These are phyloP conservation scores for Gymnodraco acuticeps DNA, from an alignment of 2,797 vertebrate species.

Conservation along the genomic window DNA sequence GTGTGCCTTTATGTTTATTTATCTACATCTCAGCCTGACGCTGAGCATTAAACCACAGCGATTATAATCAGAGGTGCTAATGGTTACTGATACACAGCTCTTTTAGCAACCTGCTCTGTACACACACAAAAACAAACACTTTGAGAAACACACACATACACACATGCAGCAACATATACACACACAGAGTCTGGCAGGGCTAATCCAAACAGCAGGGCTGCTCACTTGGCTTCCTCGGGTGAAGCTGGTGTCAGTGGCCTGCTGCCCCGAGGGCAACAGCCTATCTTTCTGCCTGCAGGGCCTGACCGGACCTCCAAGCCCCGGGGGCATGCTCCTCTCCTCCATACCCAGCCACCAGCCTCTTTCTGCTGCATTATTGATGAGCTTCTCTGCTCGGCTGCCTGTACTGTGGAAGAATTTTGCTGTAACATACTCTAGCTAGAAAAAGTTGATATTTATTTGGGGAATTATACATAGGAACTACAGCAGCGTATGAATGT, in stretches of 20 bases:
- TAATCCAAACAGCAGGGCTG: slow-evolving; percentile 70
- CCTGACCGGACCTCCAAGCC: slow-evolving; percentile 57
- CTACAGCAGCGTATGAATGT: not conserved
- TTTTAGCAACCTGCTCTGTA: slow-evolving; percentile 20
- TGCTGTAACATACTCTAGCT: slow-evolving; percentile 15
- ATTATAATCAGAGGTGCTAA: slow-evolving; percentile 68
- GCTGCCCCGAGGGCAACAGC: slow-evolving; percentile 62
- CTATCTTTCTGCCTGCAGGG: slow-evolving; percentile 68
- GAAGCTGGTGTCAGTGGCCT: slow-evolving; percentile 61
- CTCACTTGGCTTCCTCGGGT: slow-evolving; percentile 54
- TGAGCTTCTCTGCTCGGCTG: slow-evolving; percentile 57
- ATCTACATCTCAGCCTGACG: slow-evolving; percentile 48
- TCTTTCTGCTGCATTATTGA: slow-evolving; percentile 73
- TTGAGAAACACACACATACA: slow-evolving; percentile 4
- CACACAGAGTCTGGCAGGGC: slow-evolving; percentile 44
- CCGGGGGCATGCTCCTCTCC: slow-evolving; percentile 63
- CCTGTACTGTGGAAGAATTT: slow-evolving; percentile 36
- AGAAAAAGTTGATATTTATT: slow-evolving; percentile 17
- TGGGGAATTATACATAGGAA: slow-evolving; percentile 8
- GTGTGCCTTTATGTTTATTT: slow-evolving; percentile 56
- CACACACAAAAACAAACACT: slow-evolving; percentile 58
- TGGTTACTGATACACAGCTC: slow-evolving; percentile 56
- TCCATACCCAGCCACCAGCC: slow-evolving; percentile 49
- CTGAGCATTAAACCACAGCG: slow-evolving; percentile 40
- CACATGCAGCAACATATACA: not conserved